phyloP scores from a whole-genome alignment of 2,888 invertebrate genomes.

The Metalampra italica region DNA sequence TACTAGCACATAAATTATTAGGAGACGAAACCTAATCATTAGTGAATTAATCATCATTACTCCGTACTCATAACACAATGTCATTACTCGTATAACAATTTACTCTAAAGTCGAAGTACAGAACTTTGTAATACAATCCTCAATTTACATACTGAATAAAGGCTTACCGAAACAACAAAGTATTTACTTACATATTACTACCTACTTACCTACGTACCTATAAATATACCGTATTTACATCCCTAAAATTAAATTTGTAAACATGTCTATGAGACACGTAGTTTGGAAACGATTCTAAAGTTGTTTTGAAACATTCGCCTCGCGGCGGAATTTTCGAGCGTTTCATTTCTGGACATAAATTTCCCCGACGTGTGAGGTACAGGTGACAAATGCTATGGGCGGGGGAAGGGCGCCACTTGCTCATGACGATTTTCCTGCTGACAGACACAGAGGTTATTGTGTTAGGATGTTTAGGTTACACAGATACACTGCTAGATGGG shows the following conservation, averaged over 20 bases:
- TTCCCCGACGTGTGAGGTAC: constrained; percentile 21
- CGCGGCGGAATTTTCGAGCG: constrained; percentile 5
- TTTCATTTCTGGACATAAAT: constrained; percentile 28
- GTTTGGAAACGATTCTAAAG: constrained; percentile 7
- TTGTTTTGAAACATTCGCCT: neutral
- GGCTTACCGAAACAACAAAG: no score
- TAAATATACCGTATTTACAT: neutral
- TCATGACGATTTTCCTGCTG: neutral
- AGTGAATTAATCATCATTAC: no score
- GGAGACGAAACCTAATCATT: no score
- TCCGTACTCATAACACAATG: no score
- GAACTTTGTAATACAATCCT: no score
- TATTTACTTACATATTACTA: no score
- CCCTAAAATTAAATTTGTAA: constrained; percentile 11
- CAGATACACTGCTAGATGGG: no score
- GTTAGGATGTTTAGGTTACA: no score
- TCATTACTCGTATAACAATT: no score
- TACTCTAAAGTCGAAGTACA: no score
- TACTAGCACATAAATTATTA: neutral
- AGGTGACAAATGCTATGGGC: constrained; percentile 24
- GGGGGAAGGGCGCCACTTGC: neutral
- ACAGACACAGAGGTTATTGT: neutral
- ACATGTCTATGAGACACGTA: constrained; percentile 7
- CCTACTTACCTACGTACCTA: no score
- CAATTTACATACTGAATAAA: no score